Conservation (phyloP, 2,797 vertebrate species). For the Anas capensis region DNA sequence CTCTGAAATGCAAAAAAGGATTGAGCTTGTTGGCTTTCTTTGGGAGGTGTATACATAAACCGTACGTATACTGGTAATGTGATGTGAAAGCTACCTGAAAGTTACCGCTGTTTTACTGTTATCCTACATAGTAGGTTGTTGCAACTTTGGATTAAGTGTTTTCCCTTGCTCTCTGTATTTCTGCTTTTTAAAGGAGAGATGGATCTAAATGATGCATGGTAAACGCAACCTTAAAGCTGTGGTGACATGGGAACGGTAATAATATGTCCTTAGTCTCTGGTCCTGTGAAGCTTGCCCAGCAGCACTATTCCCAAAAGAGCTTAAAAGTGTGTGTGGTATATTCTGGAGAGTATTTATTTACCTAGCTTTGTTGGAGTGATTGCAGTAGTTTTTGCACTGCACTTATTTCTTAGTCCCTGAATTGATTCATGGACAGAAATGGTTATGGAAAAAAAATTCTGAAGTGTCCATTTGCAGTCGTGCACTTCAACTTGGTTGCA, state of each 20-base stretch:
- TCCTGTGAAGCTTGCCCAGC: not conserved
- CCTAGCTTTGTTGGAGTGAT: not conserved
- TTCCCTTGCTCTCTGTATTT: not conserved
- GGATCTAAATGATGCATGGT: not conserved
- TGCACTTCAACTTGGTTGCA: not conserved
- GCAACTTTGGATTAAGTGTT: not conserved
- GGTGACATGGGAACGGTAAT: not conserved
- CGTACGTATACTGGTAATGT: not conserved
- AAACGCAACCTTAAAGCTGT: not conserved
- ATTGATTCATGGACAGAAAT: not conserved
- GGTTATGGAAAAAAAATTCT: not conserved
- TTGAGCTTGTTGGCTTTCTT: not conserved
- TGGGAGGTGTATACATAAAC: not conserved
- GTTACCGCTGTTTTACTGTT: not conserved
- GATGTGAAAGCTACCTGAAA: not conserved
- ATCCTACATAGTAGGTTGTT: not conserved
- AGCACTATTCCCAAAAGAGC: not conserved
- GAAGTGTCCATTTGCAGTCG: not conserved
- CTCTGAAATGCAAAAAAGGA: not conserved
- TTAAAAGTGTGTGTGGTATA: not conserved
- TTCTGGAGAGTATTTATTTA: not conserved
- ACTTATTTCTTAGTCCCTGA: fast-evolving
- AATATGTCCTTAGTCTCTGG: not conserved
- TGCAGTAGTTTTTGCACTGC: not conserved
- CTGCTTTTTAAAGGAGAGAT: not conserved